Conservation (phyloP, 2,113 vertebrate species). For the Hemiscyllium ocellatum region DNA sequence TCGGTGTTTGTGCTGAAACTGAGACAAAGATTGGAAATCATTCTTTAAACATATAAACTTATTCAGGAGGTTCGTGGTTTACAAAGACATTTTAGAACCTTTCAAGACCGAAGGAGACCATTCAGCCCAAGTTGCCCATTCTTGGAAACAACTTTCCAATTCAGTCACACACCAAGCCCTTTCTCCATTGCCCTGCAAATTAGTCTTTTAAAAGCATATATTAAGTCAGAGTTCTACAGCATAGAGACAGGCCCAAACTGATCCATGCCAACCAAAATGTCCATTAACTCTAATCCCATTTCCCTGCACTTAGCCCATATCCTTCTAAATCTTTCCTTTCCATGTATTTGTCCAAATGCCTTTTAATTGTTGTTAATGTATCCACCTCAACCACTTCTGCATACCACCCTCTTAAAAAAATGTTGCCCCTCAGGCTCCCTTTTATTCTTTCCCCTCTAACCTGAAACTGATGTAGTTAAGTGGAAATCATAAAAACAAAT, state of each 20-base stretch:
- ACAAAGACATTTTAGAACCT: background rate
- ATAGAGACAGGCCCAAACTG: too few relatives aligned
- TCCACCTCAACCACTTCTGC: too few relatives aligned
- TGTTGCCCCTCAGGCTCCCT: too few relatives aligned
- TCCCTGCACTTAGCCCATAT: too few relatives aligned
- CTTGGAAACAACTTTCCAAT: background rate
- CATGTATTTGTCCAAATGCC: too few relatives aligned
- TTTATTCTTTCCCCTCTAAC: too few relatives aligned
- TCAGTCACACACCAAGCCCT: background rate
- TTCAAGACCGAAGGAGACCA: background rate
- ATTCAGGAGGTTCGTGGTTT: background rate
- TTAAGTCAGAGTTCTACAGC: background rate
- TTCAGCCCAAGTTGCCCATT: background rate
- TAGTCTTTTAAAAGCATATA: background rate
- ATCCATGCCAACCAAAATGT: too few relatives aligned
- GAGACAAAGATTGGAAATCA: constrained; percentile 37
- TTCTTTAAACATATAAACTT: background rate
- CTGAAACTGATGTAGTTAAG: background rate
- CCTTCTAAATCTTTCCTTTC: too few relatives aligned
- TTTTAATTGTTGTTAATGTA: too few relatives aligned
- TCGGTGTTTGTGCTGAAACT: constrained; percentile 91
- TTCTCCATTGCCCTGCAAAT: background rate
- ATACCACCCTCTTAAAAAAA: too few relatives aligned
- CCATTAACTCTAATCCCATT: too few relatives aligned
- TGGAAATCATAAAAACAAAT: background rate